Evolutionary conservation across 2,888 invertebrate species (phyloP).

Genomic region (Tetranychus piercei): DNA sequence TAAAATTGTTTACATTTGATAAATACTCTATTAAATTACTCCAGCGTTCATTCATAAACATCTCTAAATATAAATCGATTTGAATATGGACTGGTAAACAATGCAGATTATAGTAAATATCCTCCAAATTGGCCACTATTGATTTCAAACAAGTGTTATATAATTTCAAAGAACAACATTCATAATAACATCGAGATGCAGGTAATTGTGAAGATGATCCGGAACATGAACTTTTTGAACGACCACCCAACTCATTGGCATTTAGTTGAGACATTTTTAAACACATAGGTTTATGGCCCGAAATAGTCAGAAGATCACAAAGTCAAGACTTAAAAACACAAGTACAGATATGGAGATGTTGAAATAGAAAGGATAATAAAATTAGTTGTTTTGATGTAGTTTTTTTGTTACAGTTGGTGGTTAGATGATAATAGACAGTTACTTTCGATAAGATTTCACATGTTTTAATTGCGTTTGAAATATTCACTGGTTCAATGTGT

Average conservation of each 20-base stretch:
- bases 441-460: too few species aligned
- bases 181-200: neutral
- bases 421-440: too few species aligned
- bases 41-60: neutral
- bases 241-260: too few species aligned
- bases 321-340: too few species aligned
- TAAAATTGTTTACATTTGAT: neutral
- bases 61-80: neutral
- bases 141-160: neutral
- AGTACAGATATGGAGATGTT: too few species aligned
- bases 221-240: neutral
- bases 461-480: too few species aligned
- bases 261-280: too few species aligned
- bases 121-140: neutral
- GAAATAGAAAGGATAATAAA: too few species aligned
- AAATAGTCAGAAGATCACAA: too few species aligned
- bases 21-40: neutral
- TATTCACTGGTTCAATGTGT: neutral
- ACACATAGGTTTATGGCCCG: too few species aligned
- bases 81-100: constrained; percentile 1
- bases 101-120: neutral
- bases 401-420: too few species aligned
- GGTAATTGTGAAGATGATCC: neutral
- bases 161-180: neutral
- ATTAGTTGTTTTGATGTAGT: too few species aligned